Percentiles rank a stretch among this genome's conserved stretches.
phyloP scores from a whole-genome alignment of 2,888 invertebrate genomes.

The Tetrapedia diversipes region DNA sequence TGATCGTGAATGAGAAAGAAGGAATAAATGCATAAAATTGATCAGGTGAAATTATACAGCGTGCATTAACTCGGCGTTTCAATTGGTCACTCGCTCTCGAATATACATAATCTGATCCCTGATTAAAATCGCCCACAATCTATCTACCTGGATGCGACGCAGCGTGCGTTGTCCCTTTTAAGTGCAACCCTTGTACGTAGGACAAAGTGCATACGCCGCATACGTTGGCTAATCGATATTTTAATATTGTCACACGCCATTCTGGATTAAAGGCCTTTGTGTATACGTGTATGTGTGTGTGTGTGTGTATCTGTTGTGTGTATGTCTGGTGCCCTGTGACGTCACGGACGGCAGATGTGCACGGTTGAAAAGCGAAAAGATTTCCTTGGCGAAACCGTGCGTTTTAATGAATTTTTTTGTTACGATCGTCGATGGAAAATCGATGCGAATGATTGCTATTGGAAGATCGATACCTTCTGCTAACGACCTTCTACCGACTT shows the following conservation, averaged over 20 bases:
- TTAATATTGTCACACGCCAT: conserved; percentile 81
- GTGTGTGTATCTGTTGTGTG: background rate
- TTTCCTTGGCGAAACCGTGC: conserved; percentile 29
- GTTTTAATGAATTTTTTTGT: conserved; percentile 35
- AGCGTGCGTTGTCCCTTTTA: conserved; percentile 71
- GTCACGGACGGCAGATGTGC: conserved; percentile 68
- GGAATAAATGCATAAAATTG: no score
- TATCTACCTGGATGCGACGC: conserved; percentile 71
- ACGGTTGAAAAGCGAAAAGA: conserved; percentile 54
- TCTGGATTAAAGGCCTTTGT: conserved; percentile 74
- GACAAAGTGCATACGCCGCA: conserved; percentile 83
- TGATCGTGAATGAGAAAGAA: no score
- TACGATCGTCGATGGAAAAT: background rate
- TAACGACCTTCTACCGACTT: background rate
- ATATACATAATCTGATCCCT: conserved; percentile 47
- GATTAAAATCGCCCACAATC: conserved; percentile 74
- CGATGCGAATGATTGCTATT: background rate
- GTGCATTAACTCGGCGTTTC: no score
- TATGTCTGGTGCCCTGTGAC: no score
- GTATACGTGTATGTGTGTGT: conserved; percentile 1
- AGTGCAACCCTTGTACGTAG: conserved; percentile 74
- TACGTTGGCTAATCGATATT: conserved; percentile 82
- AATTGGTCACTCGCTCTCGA: conserved; percentile 50
- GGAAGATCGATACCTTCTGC: background rate
- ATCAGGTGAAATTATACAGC: no score